These are phyloP conservation scores for Pelecanus crispus DNA, from an alignment of 2,113 vertebrate genomes.

Conservation along the genomic window DNA sequence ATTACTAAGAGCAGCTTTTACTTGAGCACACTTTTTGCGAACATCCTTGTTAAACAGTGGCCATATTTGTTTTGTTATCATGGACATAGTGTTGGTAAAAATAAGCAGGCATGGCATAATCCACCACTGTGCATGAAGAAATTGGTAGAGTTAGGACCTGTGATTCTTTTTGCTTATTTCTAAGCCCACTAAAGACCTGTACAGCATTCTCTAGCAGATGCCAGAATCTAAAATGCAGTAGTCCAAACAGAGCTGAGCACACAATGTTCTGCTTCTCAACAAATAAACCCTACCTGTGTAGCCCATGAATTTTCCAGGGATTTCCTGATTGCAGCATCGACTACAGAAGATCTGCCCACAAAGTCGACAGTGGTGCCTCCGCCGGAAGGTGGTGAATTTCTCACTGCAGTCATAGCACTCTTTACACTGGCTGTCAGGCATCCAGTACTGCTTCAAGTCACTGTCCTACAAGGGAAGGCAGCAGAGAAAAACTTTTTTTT, in stretches of 20 bases:
- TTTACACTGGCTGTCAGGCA: slow-evolving; percentile 98
- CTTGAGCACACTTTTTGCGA: neutral
- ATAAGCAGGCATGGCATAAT: neutral
- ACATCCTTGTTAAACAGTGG: neutral
- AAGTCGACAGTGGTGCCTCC: slow-evolving; percentile 93
- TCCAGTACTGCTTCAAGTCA: slow-evolving; percentile 99
- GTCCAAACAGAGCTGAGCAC: neutral
- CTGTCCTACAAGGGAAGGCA: slow-evolving; percentile 80
- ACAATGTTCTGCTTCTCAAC: neutral
- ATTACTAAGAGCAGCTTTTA: neutral
- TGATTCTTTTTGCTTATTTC: neutral
- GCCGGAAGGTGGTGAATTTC: slow-evolving; percentile 96
- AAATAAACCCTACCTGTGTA: slow-evolving; percentile 84
- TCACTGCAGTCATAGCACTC: slow-evolving; percentile 98
- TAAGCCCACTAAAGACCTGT: neutral
- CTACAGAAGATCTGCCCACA: slow-evolving; percentile 99
- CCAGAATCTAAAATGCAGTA: neutral
- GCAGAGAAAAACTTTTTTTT: neutral
- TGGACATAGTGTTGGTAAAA: neutral
- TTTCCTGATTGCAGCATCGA: slow-evolving; percentile 98
- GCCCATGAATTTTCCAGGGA: slow-evolving; percentile 99
- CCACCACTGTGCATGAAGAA: neutral
- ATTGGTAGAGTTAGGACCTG: neutral
- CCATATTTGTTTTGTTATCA: neutral
- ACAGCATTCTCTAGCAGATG: neutral